Base-by-base conservation (phyloP, 1,140 invertebrate species). In the Papilio helenus region DNA sequence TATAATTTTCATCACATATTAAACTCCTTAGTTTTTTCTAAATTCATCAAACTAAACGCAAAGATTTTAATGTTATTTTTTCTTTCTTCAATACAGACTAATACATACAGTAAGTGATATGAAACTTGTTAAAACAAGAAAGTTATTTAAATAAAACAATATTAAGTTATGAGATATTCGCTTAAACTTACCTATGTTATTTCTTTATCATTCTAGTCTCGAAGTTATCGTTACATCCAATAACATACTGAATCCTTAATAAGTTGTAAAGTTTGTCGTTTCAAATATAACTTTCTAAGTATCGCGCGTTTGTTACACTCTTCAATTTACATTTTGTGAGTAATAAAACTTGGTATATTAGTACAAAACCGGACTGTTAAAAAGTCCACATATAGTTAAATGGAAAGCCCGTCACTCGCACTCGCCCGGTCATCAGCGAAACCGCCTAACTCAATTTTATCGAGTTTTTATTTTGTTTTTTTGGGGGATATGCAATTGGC, bases 401-500 rank as follows among this genome's bases (percentile, higher is more conserved):
- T 39, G 49, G 26, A 58, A 79, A 61, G 79, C 78, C 84, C 84
- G 83, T 87, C 84, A 82, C 79, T 83, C 84, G 83, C 85, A 83
- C 85, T 80, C 83, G 72, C 85, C 82, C 83, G 72, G 84, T 82
- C 84, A 85, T 80, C 82, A 76, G 81, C 82, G 72, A 46, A 76
- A 76, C 74, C 83, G 85, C 85, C 85, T 46, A 76, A 76, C 74
- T 76, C 72, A 73, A 73, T 73, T 73, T 73, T 76, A 61, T 39
- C 74, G 49, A 42, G 29, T 76, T 76, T 16, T 23, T 44, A 42
- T 73, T 73, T 73, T 76, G 23, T 73, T 74, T 46, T 29, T 26
- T 49, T 76, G 3, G 39, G 86, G 87, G 86, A 84, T 82, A 83
- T 82, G 79, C 82, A 84, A 87, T 85, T 88, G 85, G 88, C 87